These are phyloP conservation scores for Frankliniella fusca DNA, from an alignment of 2,888 invertebrate species.

Conservation along the genomic window DNA sequence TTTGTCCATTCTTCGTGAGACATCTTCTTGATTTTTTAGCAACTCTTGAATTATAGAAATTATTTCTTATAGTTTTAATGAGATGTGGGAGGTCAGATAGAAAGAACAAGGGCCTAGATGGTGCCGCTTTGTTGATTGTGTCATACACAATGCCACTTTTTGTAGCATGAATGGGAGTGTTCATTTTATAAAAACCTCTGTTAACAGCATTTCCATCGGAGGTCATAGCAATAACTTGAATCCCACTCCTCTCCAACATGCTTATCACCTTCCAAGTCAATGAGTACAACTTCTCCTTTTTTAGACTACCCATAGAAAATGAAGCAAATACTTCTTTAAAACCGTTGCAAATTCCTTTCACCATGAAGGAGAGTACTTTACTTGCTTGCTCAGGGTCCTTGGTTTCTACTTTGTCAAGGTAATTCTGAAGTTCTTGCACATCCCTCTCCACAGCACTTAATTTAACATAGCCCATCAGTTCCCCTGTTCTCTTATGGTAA, in stretches of 20 bases:
- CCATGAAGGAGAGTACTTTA: neutral
- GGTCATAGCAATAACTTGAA: neutral
- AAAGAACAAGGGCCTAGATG: neutral
- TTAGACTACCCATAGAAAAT: neutral
- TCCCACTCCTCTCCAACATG: neutral
- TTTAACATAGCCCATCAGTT: neutral
- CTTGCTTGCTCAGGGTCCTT: neutral
- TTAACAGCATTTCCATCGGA: constrained; percentile 1
- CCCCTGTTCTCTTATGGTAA: neutral
- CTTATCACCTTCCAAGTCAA: neutral
- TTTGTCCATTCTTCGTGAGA: neutral
- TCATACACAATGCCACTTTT: too few relatives aligned
- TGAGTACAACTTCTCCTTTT: neutral
- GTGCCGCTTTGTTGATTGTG: neutral
- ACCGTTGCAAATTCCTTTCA: neutral
- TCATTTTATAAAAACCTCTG: too few relatives aligned
- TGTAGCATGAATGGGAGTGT: too few relatives aligned
- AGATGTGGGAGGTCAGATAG: neutral
- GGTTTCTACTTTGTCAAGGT: neutral
- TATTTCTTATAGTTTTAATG: neutral
- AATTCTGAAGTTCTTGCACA: neutral
- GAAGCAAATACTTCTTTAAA: neutral
- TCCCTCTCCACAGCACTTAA: neutral
- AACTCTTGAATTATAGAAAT: neutral
- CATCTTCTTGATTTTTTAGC: neutral